Percentiles rank a stretch among this genome's conserved stretches.
Conservation (phyloP, 2,888 invertebrate genomes). For the Theretra japonica region DNA sequence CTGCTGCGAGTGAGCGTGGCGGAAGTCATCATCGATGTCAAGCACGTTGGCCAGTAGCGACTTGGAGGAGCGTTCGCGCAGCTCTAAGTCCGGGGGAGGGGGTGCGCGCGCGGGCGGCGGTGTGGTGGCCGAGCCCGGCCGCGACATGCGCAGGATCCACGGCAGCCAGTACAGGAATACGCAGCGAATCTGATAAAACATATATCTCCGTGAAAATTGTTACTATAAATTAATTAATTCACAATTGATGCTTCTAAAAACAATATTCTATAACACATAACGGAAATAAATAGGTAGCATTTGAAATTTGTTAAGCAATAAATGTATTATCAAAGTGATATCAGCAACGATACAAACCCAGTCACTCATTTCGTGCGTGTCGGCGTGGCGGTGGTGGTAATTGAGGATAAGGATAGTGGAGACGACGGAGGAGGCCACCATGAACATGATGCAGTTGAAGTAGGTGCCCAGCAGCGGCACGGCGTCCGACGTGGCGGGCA, state of each 20-base stretch:
- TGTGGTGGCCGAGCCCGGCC: constrained; percentile 86
- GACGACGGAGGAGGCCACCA: constrained; percentile 99
- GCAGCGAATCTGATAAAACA: constrained; percentile 89
- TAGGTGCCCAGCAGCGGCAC: constrained; percentile 96
- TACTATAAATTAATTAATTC: too few species aligned
- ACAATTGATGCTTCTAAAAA: too few species aligned
- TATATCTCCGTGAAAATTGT: neutral
- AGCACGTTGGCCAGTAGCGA: constrained; percentile 98
- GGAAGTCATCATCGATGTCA: constrained; percentile 98
- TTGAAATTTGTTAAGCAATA: too few species aligned
- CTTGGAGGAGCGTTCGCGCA: constrained; percentile 96
- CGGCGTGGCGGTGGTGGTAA: constrained; percentile 98
- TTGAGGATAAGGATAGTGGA: constrained; percentile 99
- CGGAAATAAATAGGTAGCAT: too few species aligned
- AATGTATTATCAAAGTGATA: neutral
- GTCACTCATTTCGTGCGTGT: constrained; percentile 98
- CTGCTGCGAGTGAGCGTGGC: constrained; percentile 90
- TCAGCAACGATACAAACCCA: constrained; percentile 90
- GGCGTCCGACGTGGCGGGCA: constrained; percentile 98
- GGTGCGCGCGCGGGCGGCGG: constrained; percentile 88
- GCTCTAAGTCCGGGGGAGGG: constrained; percentile 93
- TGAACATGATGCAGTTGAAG: constrained; percentile 99
- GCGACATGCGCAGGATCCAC: constrained; percentile 97
- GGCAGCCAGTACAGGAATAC: constrained; percentile 99
- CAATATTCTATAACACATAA: too few species aligned